These are phyloP conservation scores for Cyprinella venusta DNA, from an alignment of 2,797 vertebrate species.

Conservation along the genomic window DNA sequence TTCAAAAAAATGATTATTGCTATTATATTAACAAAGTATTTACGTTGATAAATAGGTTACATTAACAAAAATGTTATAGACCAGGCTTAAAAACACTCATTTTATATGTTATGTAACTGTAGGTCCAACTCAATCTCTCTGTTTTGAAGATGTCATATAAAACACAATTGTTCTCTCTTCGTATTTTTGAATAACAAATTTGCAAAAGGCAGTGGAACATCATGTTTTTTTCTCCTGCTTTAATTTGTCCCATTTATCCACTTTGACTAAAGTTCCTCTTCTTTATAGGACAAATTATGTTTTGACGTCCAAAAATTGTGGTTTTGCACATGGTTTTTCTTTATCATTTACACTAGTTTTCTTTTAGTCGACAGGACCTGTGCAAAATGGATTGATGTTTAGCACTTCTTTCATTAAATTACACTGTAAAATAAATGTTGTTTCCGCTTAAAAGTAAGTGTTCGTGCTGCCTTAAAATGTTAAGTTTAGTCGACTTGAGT, in stretches of 20 bases:
- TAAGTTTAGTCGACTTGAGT: no score
- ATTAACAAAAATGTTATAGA: background rate
- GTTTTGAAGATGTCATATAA: background rate
- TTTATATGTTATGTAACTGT: no score
- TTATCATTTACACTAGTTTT: background rate
- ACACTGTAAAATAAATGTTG: no score
- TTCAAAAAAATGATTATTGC: no score
- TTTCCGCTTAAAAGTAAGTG: no score
- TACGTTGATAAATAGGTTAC: background rate
- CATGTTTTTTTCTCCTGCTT: background rate
- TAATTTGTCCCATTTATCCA: background rate
- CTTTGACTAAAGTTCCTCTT: background rate
- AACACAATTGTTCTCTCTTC: background rate
- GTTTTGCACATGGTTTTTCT: background rate
- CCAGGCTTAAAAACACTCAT: background rate
- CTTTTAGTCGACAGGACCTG: background rate
- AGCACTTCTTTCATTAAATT: background rate
- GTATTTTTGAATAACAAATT: background rate
- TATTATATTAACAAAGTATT: background rate
- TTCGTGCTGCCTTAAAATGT: no score
- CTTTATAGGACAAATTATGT: slow-evolving; percentile 6
- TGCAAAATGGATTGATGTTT: background rate
- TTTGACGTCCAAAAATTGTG: background rate
- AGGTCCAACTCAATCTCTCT: no score
- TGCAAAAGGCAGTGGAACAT: background rate